Evolutionary conservation across 2,888 invertebrate species (phyloP), one percentile per base, ranked within the genome.

Genomic region (Choreutis nemorana): DNA sequence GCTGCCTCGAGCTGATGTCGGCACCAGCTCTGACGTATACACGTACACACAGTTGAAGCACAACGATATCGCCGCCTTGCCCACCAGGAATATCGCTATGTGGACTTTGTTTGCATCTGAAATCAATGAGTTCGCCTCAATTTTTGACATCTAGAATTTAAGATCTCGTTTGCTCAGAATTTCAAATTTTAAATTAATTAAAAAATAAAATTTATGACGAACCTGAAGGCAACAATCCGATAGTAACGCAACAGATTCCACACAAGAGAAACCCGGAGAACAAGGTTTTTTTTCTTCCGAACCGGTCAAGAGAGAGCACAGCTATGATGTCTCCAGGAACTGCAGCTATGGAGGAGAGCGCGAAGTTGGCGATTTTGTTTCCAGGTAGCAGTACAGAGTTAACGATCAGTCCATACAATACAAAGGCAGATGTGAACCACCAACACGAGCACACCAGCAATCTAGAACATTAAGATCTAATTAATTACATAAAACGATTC

Each of bases 11-110:
- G 81, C 48, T 9, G 64, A 66, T 2, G 82, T 82, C 2, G 82
- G 82, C 37, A 82, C 81, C 44, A 82, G 57, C 55, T 82, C 82
- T 26, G 81, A 68, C 0, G 81, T 81, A 37, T 79, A 68, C 24
- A 82, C 63, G 43, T 82, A 82, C 28, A 77, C 48, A 8, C 71
- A 59, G 5, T 73, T 65, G 41, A 82, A 82, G 2, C 82, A 71
- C 28, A 68, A 62, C 2, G 81, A 80, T 23, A 81, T 79, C 28
- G 75, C 78, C 43, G 72, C 75, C 55, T 82, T 82, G 4, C 81
- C 82, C 12, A 71, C 43, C 31, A 82, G 46, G 44, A 77, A 82
- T 14, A 77, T 45, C 5, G 57, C 32, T 27, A 36, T 16, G 5
- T 29, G 10, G 13, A 29, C 28, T 4, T 21, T 23, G 6, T 11